phyloP scores from a whole-genome alignment of 2,888 invertebrate species.

The Drosophila barbarae region DNA sequence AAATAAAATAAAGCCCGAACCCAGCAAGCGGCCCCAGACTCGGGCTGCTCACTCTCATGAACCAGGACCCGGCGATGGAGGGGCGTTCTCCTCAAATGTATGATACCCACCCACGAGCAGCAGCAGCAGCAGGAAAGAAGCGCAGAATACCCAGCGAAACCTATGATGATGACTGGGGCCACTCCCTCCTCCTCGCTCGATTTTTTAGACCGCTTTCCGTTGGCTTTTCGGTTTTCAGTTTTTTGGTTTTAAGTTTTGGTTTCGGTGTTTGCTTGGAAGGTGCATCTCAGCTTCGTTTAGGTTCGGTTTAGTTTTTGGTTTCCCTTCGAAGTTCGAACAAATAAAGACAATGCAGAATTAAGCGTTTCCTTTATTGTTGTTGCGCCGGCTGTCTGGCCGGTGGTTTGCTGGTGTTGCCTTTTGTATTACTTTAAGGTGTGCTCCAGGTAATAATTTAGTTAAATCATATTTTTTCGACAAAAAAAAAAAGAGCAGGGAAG shows the following conservation, averaged over 20 bases:
- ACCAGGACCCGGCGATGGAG: constrained; percentile 71
- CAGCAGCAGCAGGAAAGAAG: constrained; percentile 8
- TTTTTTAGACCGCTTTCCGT: constrained; percentile 40
- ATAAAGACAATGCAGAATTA: constrained; percentile 76
- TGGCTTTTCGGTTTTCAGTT: constrained; percentile 19
- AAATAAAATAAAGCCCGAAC: constrained; percentile 41
- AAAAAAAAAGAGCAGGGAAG: constrained; percentile 49
- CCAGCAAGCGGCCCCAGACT: constrained; percentile 52
- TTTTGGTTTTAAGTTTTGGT: constrained; percentile 42
- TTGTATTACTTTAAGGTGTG: constrained; percentile 79
- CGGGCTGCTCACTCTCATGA: constrained; percentile 50
- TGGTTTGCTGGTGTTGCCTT: constrained; percentile 52
- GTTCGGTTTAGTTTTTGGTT: constrained; percentile 43
- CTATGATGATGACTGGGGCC: constrained; percentile 70
- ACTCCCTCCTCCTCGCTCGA: constrained; percentile 37
- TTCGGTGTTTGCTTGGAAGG: constrained; percentile 24
- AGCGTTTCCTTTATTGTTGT: constrained; percentile 75
- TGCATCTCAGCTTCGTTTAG: constrained; percentile 60
- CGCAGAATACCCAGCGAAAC: constrained; percentile 52
- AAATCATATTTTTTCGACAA: constrained; percentile 66
- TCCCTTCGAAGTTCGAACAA: constrained; percentile 25
- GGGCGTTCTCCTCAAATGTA: constrained; percentile 79
- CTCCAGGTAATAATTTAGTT: constrained; percentile 79
- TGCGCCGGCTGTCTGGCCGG: constrained; percentile 41
- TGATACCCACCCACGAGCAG: constrained; percentile 79